Conservation (phyloP, 2,888 invertebrate species). For the Zaprionus bogoriensis region DNA sequence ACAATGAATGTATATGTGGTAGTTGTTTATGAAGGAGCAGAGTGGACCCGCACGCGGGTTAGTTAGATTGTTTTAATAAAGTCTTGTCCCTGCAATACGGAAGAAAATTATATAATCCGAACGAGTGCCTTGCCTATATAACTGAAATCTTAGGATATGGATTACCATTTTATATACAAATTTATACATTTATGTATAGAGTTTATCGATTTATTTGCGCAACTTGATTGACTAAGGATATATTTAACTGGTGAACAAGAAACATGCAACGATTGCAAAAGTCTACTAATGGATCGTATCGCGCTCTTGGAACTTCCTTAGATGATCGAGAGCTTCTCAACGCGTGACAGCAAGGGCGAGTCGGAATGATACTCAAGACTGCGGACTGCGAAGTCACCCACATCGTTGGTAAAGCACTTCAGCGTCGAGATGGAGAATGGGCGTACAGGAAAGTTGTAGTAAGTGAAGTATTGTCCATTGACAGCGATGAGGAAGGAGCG, state of each 20-base stretch:
- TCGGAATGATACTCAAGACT: constrained; percentile 82
- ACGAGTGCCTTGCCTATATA: too few relatives aligned
- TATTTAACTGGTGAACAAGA: constrained; percentile 61
- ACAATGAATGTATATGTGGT: constrained; percentile 23
- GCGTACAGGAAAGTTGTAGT: constrained; percentile 81
- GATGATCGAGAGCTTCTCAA: constrained; percentile 80
- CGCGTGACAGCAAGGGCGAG: constrained; percentile 78
- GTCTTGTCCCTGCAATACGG: constrained; percentile 62
- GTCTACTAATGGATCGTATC: constrained; percentile 5
- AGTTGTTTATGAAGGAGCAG: constrained; percentile 29
- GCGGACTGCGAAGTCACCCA: constrained; percentile 79
- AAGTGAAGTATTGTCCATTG: constrained; percentile 82
- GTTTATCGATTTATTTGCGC: constrained; percentile 27
- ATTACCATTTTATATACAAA: background rate
- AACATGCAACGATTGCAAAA: constrained; percentile 59
- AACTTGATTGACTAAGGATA: constrained; percentile 30
- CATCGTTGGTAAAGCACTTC: constrained; percentile 80
- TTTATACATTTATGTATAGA: background rate
- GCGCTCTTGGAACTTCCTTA: constrained; percentile 28
- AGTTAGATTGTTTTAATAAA: constrained; percentile 69
- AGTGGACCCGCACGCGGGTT: constrained; percentile 31
- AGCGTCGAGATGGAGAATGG: constrained; percentile 81
- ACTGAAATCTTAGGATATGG: too few relatives aligned
- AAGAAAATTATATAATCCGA: constrained; percentile 47
- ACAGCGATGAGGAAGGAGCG: constrained; percentile 81